Base-by-base conservation (phyloP, 2,113 vertebrate species). In the Rhea pennata region DNA sequence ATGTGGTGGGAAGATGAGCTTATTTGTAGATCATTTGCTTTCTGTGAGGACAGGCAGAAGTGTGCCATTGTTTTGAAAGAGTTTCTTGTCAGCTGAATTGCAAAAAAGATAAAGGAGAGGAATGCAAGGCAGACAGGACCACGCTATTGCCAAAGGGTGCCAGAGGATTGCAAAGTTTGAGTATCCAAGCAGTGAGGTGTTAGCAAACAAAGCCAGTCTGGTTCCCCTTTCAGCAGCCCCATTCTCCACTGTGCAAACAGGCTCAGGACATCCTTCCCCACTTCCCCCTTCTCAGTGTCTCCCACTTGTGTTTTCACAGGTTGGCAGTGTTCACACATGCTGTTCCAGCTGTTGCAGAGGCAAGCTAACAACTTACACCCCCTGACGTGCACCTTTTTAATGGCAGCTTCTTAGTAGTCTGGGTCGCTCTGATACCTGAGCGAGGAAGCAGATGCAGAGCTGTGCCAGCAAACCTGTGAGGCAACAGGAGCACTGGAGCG, bases 141-240 rank as follows among this genome's bases (percentile, higher is more conserved):
- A 40, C 79, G 96, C 62, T 80, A 5, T 65, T 81, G 80, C 54
- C 88, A 76, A 92, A 62, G 89, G 89, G 87, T 94, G 89, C 77
- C 81, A 94, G 80, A 76, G 93, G 69, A 67, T n/a, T 92, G 92
- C 72, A 84, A 77, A 82, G 72, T 80, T 53, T 94, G 88, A 70
- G 66, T 44, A 92, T 31, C 81, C 88, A 72, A 67, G 87, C 78
- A 79, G 67, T 0, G 16, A 97, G 89, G 95, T 89, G 93, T 97
- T 87, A 95, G 89, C 89, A 97, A 97, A 97, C 89, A 95, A 91
- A 76, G 44, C 58, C 77, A 61, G 44, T 58, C 71, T 82, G 84
- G 36, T 58, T 92, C 74, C 84, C 77, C 93, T 95, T 95, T 84
- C 87, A 92, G 89, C 74, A 78, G 74, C 61, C 73, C 62, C 72